A percentile compares a stretch with the other conserved stretches of the same genome.
phyloP scores from a whole-genome alignment of 2,113 vertebrate species.

The Corythornis cristatus region DNA sequence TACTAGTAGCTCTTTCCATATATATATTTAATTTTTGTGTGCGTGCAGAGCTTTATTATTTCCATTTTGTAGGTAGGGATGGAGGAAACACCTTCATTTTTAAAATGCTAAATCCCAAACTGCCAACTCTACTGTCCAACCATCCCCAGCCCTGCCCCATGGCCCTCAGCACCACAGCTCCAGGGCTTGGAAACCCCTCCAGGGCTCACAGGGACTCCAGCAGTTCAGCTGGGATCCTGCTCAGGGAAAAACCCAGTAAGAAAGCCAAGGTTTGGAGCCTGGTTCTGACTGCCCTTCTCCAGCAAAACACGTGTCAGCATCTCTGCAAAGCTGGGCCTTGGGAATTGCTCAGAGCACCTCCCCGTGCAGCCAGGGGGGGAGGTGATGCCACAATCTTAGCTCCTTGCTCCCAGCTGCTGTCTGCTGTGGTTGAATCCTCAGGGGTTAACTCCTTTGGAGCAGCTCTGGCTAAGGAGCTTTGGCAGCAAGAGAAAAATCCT shows the following conservation, averaged over 20 bases:
- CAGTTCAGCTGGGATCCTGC: neutral
- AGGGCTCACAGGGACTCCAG: no score
- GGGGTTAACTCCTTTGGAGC: neutral
- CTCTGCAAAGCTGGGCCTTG: neutral
- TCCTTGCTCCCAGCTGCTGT: neutral
- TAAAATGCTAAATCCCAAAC: neutral
- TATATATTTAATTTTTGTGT: neutral
- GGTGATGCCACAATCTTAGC: neutral
- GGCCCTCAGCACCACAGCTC: no score
- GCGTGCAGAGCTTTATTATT: neutral
- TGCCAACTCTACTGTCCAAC: neutral
- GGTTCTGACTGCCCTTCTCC: neutral
- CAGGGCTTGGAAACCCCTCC: no score
- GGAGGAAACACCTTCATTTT: neutral
- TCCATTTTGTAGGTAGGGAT: neutral
- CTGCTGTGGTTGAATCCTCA: neutral
- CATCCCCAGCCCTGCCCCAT: no score
- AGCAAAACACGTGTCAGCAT: neutral
- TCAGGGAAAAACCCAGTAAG: neutral
- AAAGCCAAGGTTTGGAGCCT: neutral
- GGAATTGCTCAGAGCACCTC: neutral
- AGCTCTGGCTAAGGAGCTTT: neutral
- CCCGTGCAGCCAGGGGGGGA: neutral
- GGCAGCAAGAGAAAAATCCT: neutral
- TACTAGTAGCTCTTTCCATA: constrained; percentile 13